These are phyloP conservation scores for Brachyistius frenatus DNA, from an alignment of 2,113 vertebrate species.

Conservation along the genomic window DNA sequence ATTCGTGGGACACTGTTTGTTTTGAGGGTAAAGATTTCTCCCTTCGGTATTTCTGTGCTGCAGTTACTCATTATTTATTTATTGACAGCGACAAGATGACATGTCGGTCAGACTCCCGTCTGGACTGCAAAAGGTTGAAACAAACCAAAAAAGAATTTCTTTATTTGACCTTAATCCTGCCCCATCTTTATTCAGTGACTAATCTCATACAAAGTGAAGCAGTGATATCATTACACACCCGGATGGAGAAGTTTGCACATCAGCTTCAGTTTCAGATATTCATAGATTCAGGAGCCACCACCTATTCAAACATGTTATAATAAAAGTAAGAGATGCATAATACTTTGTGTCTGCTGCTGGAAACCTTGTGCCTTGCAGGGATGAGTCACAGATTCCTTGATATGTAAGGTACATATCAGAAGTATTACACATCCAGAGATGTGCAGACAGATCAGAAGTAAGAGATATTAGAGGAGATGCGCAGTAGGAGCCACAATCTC, in stretches of 20 bases:
- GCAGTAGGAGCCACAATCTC: neutral
- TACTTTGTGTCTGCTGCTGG: conserved; percentile 13
- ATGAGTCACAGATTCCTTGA: conserved; percentile 48
- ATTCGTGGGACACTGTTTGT: neutral
- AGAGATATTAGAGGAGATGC: neutral
- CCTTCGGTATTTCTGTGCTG: neutral
- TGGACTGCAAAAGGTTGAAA: neutral
- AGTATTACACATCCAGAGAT: conserved; percentile 19
- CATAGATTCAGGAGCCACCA: conserved; percentile 27
- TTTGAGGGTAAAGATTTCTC: neutral
- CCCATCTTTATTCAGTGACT: conserved; percentile 1
- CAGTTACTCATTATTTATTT: neutral
- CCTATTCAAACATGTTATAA: conserved; percentile 50
- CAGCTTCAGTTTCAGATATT: conserved; percentile 20
- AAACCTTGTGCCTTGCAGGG: conserved; percentile 26
- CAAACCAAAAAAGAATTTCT: neutral
- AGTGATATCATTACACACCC: conserved; percentile 1
- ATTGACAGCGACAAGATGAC: neutral
- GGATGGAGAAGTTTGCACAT: conserved; percentile 15
- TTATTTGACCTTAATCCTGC: neutral
- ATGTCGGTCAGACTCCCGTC: neutral
- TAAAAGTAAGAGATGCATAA: conserved; percentile 6
- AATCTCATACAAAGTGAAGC: neutral
- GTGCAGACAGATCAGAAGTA: neutral
- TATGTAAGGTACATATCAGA: conserved; percentile 45